Evolutionary conservation across 2,113 vertebrate species (phyloP).

Genomic region (Gallinago undulata): DNA sequence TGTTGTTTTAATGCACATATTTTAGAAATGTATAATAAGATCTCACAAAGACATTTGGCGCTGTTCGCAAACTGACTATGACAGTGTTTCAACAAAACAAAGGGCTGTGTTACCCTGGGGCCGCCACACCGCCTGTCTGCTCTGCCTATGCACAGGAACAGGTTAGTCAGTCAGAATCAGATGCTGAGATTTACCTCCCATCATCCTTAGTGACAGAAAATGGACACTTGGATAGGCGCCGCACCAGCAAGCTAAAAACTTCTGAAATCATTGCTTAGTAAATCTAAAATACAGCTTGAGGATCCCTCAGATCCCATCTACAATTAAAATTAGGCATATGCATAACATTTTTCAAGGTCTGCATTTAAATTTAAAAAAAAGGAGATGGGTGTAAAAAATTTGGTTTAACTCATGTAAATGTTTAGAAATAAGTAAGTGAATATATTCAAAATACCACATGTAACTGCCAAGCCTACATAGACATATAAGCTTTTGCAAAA

Average conservation of each 20-base stretch:
- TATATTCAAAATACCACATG: not conserved
- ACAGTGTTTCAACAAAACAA: not conserved
- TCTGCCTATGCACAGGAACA: not conserved
- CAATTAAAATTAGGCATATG: not conserved
- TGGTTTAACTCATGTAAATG: not conserved
- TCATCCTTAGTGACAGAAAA: not conserved
- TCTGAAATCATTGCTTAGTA: not conserved
- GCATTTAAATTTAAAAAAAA: not conserved
- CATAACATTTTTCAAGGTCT: not conserved
- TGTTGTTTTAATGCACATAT: not conserved
- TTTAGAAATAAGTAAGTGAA: constrained; percentile 31
- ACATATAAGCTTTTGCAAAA: not conserved
- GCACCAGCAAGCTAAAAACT: not conserved
- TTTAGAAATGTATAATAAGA: not conserved
- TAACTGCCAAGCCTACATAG: not conserved
- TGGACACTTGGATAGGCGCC: not conserved
- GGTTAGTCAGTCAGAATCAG: not conserved
- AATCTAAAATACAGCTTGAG: accelerated
- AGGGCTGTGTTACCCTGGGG: not conserved
- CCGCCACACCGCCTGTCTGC: accelerated
- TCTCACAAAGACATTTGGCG: not conserved
- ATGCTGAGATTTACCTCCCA: not conserved
- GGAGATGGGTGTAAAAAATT: not conserved
- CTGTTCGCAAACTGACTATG: not conserved
- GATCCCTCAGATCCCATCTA: not conserved